These are phyloP conservation scores for Candoia aspera DNA, from an alignment of 2,113 vertebrate genomes.

Conservation along the genomic window DNA sequence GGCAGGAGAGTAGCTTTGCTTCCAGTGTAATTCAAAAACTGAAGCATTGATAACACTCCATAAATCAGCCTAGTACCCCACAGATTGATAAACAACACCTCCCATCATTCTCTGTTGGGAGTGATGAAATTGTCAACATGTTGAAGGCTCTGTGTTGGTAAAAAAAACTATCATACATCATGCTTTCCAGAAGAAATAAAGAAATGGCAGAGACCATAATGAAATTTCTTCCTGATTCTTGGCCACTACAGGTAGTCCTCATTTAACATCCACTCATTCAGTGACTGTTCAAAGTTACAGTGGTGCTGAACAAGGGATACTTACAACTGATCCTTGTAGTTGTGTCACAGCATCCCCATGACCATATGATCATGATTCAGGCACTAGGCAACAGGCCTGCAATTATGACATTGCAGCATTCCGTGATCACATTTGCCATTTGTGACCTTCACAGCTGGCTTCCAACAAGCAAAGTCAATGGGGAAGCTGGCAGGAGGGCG, in stretches of 20 bases:
- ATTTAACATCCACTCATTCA: not conserved
- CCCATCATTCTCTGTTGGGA: not conserved
- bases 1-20: not conserved
- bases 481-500: not conserved
- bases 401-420: not conserved
- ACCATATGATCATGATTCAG: not conserved
- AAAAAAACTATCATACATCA: constrained; percentile 16
- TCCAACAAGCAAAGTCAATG: not conserved
- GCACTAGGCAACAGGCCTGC: not conserved
- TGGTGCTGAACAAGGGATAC: not conserved
- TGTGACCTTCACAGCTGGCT: not conserved
- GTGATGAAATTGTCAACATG: not conserved
- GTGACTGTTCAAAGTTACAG: not conserved
- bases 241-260: not conserved
- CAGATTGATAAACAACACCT: not conserved
- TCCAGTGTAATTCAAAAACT: constrained; percentile 28
- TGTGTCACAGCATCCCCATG: not conserved
- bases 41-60: constrained; percentile 11
- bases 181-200: constrained; percentile 10
- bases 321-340: not conserved
- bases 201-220: not conserved
- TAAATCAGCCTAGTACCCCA: not conserved
- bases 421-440: not conserved
- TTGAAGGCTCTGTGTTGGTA: not conserved
- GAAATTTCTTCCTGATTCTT: constrained; percentile 21